Percentiles rank a stretch among this genome's conserved stretches.
Evolutionary conservation across 2,888 invertebrate genomes (phyloP).

Genomic region (Pheosia gnoma): DNA sequence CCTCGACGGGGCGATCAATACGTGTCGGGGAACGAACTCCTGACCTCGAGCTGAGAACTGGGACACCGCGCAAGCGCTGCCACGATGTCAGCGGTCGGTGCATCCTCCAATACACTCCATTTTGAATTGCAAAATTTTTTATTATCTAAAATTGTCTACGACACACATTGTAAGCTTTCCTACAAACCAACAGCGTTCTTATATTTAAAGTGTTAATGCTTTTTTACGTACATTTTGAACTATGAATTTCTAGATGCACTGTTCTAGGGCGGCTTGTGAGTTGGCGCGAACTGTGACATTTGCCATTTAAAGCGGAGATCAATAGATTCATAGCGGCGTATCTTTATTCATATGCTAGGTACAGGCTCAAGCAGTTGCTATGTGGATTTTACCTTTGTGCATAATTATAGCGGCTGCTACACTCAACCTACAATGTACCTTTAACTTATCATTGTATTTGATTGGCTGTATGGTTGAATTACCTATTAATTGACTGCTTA

Average conservation of each 20-base stretch:
- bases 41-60: slow-evolving; percentile 75
- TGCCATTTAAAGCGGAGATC: slow-evolving; percentile 38
- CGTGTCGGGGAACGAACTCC: slow-evolving; percentile 81
- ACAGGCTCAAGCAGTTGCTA: background rate
- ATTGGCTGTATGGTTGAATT: too few relatives aligned
- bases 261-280: slow-evolving; percentile 20
- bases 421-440: too few relatives aligned
- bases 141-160: slow-evolving; percentile 18
- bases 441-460: too few relatives aligned
- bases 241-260: slow-evolving; percentile 12
- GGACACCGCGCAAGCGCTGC: slow-evolving; percentile 80
- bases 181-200: too few relatives aligned
- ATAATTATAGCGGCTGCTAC: background rate
- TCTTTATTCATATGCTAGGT: background rate
- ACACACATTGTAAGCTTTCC: background rate
- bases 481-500: too few relatives aligned
- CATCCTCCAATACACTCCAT: slow-evolving; percentile 63
- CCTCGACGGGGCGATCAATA: slow-evolving; percentile 75
- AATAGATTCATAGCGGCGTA: slow-evolving; percentile 32
- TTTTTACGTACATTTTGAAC: background rate
- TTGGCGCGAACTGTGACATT: slow-evolving; percentile 39
- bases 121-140: slow-evolving; percentile 69
- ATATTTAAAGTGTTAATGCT: background rate
- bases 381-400: slow-evolving; percentile 11
- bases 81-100: slow-evolving; percentile 54